Conservation (phyloP, 2,113 vertebrate genomes). For the Cinclus mexicanus region DNA sequence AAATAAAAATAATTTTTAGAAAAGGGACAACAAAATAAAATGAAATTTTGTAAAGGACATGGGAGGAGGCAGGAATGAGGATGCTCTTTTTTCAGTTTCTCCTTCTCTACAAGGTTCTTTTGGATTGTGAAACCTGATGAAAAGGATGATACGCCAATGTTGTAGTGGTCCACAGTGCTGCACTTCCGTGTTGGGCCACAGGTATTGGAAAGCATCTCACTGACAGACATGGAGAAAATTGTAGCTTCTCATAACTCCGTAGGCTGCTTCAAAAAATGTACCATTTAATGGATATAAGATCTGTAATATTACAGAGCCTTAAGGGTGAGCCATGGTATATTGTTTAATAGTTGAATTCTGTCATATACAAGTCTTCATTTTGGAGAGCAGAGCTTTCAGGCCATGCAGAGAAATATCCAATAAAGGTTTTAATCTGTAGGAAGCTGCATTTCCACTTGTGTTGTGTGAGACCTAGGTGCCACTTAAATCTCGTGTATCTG, state of each 20-base stretch:
- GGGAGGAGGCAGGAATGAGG: not conserved
- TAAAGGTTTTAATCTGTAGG: conserved; percentile 19
- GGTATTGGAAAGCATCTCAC: not conserved
- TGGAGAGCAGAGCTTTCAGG: not conserved
- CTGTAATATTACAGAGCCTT: not conserved
- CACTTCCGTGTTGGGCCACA: not conserved
- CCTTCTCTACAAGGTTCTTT: not conserved
- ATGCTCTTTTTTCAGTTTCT: not conserved
- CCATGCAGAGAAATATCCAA: not conserved
- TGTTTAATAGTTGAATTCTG: not conserved
- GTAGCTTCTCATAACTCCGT: not conserved
- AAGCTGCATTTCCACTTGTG: not conserved
- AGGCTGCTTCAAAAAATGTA: not conserved
- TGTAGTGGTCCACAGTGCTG: not conserved
- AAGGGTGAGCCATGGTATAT: not conserved
- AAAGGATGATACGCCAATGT: not conserved
- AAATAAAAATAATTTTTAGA: not conserved
- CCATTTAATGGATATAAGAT: not conserved
- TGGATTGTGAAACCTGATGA: not conserved
- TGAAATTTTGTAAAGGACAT: not conserved
- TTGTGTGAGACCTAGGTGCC: not conserved
- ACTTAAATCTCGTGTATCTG: not conserved
- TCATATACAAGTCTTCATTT: not conserved
- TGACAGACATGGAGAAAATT: not conserved
- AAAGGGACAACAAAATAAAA: not conserved